Evolutionary conservation across 2,888 invertebrate genomes (phyloP), one percentile per base, ranked within the genome.

Genomic region (Nemoura dubitans): DNA sequence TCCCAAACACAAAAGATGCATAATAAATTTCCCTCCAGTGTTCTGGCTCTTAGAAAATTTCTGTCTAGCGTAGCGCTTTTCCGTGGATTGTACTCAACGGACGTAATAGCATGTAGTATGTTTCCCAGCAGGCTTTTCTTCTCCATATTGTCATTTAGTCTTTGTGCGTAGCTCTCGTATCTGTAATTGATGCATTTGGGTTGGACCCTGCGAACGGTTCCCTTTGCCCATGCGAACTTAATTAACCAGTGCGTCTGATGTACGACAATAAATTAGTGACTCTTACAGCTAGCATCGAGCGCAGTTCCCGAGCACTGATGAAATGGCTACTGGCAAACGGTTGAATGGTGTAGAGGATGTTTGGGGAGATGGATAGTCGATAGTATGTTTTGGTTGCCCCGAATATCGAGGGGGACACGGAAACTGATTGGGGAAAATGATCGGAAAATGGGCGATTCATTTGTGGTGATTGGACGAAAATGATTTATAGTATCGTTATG

Each of bases 111-210:
- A 21, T 21, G 16, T 59, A 59, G 59, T 59, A 21, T 78, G 26
- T 76, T 76, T 76, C 26, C 28, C 78, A 0, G 78, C n/a, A n/a
- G 78, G 7, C 27, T 78, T 78, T 7, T 10, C 28, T 16, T 42
- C 42, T 42, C 42, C 76, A 59, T 84, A 84, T 84, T 84, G 84
- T 84, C 84, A 84, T 84, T 84, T 84, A 29, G 26, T 59, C 59
- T 84, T 84, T 84, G 84, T 84, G 76, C 76, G 5, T 59, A 59
- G n/a, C n/a, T 59, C 59, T 59, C 59, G 78, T 14, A 28, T 27
- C 27, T 84, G 84, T 84, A 84, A 84, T 84, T 84, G 43, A 84
- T 84, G 84, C 59, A 29, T 76, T 29, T 59, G 84, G 84, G 84
- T 82, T n/a, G 83, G 36, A 28, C 84, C 0, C 28, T 10, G 80